phyloP scores from a whole-genome alignment of 2,113 vertebrate genomes.

The Salvator merianae region DNA sequence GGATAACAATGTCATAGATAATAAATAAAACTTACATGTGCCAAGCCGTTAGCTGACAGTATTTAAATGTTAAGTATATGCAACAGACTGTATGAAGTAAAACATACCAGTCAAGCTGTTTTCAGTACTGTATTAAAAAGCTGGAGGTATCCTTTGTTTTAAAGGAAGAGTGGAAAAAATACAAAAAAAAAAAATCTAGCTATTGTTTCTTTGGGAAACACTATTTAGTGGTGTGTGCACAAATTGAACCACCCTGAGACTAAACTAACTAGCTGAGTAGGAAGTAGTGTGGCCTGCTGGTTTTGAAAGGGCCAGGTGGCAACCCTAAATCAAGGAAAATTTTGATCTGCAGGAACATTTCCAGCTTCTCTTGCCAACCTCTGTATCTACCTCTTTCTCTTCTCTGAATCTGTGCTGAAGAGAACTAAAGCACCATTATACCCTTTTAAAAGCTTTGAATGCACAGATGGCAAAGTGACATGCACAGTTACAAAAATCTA shows the following conservation, averaged over 20 bases:
- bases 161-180: neutral
- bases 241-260: neutral
- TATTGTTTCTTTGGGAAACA: neutral
- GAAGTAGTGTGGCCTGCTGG: neutral
- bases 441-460: neutral
- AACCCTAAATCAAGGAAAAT: conserved; percentile 11
- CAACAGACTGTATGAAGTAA: neutral
- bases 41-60: too few relatives aligned
- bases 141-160: neutral
- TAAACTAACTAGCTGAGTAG: neutral
- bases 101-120: neutral
- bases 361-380: neutral
- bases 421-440: neutral
- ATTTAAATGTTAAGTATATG: neutral
- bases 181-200: neutral
- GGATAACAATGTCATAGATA: too few relatives aligned
- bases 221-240: neutral
- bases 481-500: neutral
- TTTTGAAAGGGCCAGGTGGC: conserved; percentile 2
- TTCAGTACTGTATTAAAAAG: neutral
- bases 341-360: neutral
- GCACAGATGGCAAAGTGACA: neutral
- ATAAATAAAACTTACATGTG: neutral
- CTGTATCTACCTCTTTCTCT: neutral
- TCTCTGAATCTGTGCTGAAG: neutral